These are phyloP conservation scores for Melopsittacus undulatus DNA, from an alignment of 2,797 vertebrate genomes.

Conservation along the genomic window DNA sequence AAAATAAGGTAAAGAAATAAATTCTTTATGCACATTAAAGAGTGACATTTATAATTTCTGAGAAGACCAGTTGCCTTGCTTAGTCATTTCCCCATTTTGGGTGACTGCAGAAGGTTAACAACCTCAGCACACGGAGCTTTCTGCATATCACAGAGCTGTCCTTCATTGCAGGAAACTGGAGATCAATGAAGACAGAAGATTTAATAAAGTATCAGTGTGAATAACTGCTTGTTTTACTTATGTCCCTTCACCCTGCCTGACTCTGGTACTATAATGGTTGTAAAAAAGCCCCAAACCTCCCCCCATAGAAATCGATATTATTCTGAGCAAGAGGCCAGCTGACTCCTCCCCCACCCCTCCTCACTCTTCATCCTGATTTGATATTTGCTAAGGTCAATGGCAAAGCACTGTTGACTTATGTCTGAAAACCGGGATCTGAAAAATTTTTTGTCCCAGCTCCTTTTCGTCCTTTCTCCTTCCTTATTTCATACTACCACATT, in stretches of 20 bases:
- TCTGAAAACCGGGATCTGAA: background rate
- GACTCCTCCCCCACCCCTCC: background rate
- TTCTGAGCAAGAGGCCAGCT: background rate
- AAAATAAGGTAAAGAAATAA: conserved; percentile 12
- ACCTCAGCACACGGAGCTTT: background rate
- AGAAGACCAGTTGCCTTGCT: background rate
- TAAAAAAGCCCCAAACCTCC: background rate
- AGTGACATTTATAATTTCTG: conserved; percentile 4
- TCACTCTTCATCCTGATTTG: background rate
- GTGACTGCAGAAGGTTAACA: conserved; percentile 27
- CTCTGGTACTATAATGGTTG: background rate
- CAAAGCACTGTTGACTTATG: background rate
- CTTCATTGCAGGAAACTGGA: background rate
- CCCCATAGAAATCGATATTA: background rate
- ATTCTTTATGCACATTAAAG: background rate
- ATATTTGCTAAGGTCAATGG: background rate
- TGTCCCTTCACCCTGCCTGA: background rate
- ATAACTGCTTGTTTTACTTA: background rate
- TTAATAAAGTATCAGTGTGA: background rate
- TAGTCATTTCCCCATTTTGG: background rate
- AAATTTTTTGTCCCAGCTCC: background rate
- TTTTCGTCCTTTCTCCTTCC: background rate
- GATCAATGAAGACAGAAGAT: background rate
- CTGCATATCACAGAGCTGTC: background rate
- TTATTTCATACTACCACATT: background rate